Conservation (phyloP, 1,140 invertebrate species). For the Caenorhabditis tropicalis region DNA sequence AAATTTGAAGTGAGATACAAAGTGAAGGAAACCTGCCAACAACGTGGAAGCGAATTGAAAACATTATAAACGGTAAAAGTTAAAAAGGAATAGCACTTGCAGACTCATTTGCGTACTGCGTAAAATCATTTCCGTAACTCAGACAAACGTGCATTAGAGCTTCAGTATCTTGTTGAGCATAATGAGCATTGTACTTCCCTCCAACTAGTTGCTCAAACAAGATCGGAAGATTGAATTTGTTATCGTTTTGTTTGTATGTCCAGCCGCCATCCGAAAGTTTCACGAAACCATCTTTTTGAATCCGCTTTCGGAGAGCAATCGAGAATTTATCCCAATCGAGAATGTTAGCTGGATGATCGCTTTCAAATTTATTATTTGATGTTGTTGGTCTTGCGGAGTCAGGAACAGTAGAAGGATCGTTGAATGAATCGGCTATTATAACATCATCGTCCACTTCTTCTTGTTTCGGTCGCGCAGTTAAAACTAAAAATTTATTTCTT, state of each 20-base stretch:
- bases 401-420: not conserved
- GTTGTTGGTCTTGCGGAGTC: not conserved
- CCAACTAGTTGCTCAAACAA: not conserved
- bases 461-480: not conserved
- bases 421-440: not conserved
- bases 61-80: not conserved
- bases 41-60: too few species aligned
- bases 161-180: conserved; percentile 22
- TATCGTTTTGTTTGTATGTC: not conserved
- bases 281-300: conserved; percentile 14
- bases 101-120: not conserved
- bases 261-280: not conserved
- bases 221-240: not conserved
- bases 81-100: not conserved
- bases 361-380: not conserved
- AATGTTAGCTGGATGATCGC: conserved; percentile 27
- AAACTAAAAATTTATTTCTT: too few species aligned
- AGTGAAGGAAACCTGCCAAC: too few species aligned
- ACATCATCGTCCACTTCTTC: not conserved
- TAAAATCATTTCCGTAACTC: conserved; percentile 13
- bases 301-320: not conserved
- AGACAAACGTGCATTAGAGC: conserved; percentile 7
- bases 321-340: conserved; percentile 13
- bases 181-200: not conserved
- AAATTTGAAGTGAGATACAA: too few species aligned